Base-by-base conservation (phyloP, 1,140 invertebrate species). In the Pogonomyrmex barbatus region DNA sequence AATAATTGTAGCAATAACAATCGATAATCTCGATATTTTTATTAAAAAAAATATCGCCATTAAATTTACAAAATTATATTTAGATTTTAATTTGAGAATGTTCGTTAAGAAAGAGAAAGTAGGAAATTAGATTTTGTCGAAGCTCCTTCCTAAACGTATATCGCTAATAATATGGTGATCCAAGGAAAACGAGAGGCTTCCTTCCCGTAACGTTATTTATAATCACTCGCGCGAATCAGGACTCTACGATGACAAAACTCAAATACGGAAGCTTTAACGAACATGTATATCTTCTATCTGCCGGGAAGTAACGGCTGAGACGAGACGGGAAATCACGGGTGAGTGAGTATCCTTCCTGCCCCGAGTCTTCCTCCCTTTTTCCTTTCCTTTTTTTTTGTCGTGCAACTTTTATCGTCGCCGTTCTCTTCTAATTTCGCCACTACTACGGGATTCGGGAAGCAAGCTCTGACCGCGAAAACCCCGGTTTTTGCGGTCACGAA, bases 291-390 rank as follows among this genome's bases (percentile, higher is more conserved):
- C 36, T 89, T 89, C 47, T 70, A 84, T 81, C 83, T 82, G 42
- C 8, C 24, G 30, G n/a, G 45, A 58, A 79, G 68, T 56, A 82
- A 84, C 54, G 58, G 60, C 65, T 14, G 77, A 84, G 78, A 85
- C 24, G 24, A 24, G 24, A 24, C 88, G 91, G 92, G 91, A 93
- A 93, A 92, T 91, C 87, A 94, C 85, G 91, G 87, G 67, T 91
- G 85, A 91, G 17, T 93, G 91, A 79, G 90, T 91, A 91, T 93
- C 92, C 92, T 56, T 93, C 92, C 92, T 91, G 87, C 56, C 62
- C 17, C 54, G 87, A 58, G 8, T 68, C 47, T 39, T 73, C 82
- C 79, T 87, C 88, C 33, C 62, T 65, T 65, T 88, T 87, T 84
- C 24, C 24, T 24, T 24, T 24, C 24, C 81, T 84, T 70, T 62